Evolutionary conservation across 2,113 vertebrate species (phyloP).

Genomic region (Sebastes schlegelii): DNA sequence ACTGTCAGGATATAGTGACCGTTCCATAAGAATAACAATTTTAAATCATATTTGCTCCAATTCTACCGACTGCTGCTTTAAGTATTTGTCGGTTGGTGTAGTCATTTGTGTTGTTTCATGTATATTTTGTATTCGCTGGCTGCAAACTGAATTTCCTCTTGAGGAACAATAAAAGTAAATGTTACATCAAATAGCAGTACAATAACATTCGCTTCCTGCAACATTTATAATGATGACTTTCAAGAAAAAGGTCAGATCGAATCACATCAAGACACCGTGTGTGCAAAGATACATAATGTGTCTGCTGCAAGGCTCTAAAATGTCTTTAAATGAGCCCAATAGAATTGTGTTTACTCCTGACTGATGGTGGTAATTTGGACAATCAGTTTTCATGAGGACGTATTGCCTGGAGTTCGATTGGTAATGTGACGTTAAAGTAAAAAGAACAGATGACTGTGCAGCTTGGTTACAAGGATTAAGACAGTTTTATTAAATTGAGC

Average conservation of each 20-base stretch:
- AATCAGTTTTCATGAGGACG: background rate
- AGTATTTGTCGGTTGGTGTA: background rate
- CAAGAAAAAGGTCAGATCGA: background rate
- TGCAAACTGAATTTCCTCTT: background rate
- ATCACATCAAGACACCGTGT: background rate
- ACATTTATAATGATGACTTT: background rate
- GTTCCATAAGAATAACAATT: too few relatives aligned
- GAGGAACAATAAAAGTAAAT: background rate
- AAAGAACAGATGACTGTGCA: slow-evolving; percentile 14
- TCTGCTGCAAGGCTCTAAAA: background rate
- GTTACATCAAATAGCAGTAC: background rate
- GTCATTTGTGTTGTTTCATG: background rate
- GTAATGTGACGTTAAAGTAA: slow-evolving; percentile 9
- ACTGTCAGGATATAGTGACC: too few relatives aligned
- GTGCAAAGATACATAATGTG: background rate
- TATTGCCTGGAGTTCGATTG: background rate
- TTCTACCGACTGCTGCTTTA: background rate
- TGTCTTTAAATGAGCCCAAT: background rate
- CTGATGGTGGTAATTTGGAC: background rate
- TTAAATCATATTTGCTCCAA: too few relatives aligned
- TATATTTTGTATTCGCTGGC: background rate
- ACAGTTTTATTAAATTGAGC: slow-evolving; percentile 26
- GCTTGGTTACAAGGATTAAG: slow-evolving; percentile 18
- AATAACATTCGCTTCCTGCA: background rate
- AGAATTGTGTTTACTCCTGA: slow-evolving; percentile 7